Evolutionary conservation across 2,888 invertebrate species (phyloP).

Genomic region (Andrena minutula): DNA sequence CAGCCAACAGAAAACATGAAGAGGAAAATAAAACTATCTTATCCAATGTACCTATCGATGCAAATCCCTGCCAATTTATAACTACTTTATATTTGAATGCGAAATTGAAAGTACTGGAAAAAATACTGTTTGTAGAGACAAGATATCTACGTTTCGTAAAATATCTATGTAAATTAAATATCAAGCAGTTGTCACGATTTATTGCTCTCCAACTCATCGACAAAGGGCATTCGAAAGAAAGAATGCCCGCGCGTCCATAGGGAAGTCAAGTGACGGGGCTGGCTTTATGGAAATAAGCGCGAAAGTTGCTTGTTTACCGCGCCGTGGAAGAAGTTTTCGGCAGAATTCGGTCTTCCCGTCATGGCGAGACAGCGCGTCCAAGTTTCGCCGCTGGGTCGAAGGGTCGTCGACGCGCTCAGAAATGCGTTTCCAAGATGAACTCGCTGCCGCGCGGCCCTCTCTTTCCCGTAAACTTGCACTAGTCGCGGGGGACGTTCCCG

Average conservation of each 20-base stretch:
- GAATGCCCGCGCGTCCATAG: background rate
- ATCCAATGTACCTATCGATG: too few species aligned
- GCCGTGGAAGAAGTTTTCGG: conserved; percentile 62
- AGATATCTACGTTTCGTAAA: too few species aligned
- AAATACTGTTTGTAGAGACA: too few species aligned
- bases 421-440: conserved; percentile 71
- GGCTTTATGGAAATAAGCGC: conserved; percentile 69
- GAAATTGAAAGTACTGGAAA: too few species aligned
- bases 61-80: too few species aligned
- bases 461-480: conserved; percentile 36
- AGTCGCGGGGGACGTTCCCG: background rate
- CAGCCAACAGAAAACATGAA: too few species aligned
- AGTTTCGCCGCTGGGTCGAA: conserved; percentile 65
- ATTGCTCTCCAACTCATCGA: background rate
- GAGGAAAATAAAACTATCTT: too few species aligned
- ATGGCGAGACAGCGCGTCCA: conserved; percentile 52
- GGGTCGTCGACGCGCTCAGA: conserved; percentile 64
- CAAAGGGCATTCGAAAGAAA: background rate
- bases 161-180: too few species aligned
- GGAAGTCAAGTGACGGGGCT: conserved; percentile 64
- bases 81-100: too few species aligned
- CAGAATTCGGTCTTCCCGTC: conserved; percentile 63
- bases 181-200: too few species aligned
- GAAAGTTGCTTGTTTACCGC: conserved; percentile 64
- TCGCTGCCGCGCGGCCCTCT: background rate